A percentile compares a stretch with the other conserved stretches of the same genome.
phyloP scores from a whole-genome alignment of 2,113 vertebrate species.

The Gasterosteus aculeatus region DNA sequence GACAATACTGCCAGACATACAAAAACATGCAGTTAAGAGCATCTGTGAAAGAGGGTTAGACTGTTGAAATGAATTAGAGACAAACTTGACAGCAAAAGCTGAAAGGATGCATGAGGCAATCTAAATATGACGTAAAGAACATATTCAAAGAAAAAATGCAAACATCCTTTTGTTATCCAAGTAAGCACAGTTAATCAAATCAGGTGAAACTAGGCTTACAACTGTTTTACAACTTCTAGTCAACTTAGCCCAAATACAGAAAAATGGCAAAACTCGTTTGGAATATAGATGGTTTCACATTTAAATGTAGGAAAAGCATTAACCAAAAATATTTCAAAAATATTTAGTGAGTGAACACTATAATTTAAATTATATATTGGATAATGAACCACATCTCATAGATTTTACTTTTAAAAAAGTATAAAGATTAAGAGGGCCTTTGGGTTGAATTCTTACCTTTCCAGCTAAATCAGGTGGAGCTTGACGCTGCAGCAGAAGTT shows the following conservation, averaged over 20 bases:
- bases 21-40: not conserved
- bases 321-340: not conserved
- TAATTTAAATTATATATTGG: not conserved
- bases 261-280: conserved; percentile 20
- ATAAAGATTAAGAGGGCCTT: not conserved
- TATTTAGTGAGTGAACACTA: not conserved
- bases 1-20: conserved; percentile 18
- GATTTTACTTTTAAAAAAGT: not conserved
- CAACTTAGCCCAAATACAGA: conserved; percentile 63
- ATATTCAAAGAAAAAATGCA: conserved; percentile 8
- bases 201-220: conserved; percentile 60
- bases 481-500: conserved; percentile 90
- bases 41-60: conserved; percentile 12
- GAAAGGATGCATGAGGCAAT: conserved; percentile 21
- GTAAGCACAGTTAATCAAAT: conserved; percentile 52
- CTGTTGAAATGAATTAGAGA: conserved; percentile 27
- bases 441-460: conserved; percentile 83
- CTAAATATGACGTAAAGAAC: conserved; percentile 38
- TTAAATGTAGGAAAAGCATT: not conserved
- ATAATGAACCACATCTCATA: not conserved
- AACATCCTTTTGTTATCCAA: conserved; percentile 31
- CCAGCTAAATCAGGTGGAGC: conserved; percentile 91
- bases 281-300: not conserved
- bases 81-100: conserved; percentile 30
- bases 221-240: conserved; percentile 36